A percentile compares a stretch with the other conserved stretches of the same genome.
phyloP scores from a whole-genome alignment of 2,113 vertebrate species.

The Apodemus speciosus region DNA sequence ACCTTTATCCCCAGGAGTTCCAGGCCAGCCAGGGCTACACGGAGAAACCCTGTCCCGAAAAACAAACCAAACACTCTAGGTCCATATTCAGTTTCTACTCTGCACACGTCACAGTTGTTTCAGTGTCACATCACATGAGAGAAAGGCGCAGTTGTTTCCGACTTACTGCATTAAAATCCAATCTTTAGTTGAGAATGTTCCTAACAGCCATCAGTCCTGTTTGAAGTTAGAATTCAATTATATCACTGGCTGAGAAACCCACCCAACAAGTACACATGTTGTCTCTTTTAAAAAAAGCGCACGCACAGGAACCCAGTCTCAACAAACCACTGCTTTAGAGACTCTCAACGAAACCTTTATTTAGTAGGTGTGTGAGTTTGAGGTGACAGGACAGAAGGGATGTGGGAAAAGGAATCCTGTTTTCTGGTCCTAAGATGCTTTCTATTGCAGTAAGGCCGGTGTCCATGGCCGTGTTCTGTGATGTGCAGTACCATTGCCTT shows the following conservation, averaged over 20 bases:
- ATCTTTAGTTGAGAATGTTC: conserved; percentile 45
- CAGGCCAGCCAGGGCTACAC: too few species aligned
- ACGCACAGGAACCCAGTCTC: not conserved
- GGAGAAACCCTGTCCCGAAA: too few species aligned
- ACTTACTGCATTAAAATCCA: conserved; percentile 3
- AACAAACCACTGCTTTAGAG: not conserved
- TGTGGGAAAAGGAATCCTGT: conserved; percentile 28
- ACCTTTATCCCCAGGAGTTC: too few species aligned
- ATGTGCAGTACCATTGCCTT: conserved; percentile 98
- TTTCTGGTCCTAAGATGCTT: conserved; percentile 60
- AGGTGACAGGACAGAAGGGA: conserved; percentile 67
- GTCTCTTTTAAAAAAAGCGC: conserved; percentile 17
- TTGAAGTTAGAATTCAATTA: conserved; percentile 39
- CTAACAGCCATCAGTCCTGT: conserved; percentile 43
- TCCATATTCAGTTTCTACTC: not conserved
- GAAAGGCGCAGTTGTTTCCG: conserved; percentile 9
- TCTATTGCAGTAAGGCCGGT: conserved; percentile 40
- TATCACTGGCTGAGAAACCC: not conserved
- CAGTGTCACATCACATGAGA: not conserved
- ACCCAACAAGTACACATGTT: conserved; percentile 7
- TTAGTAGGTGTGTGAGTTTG: conserved; percentile 15
- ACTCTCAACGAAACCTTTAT: conserved; percentile 57
- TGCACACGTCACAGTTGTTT: not conserved
- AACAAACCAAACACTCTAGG: not conserved
- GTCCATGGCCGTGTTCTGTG: conserved; percentile 96